These are phyloP conservation scores for Formica exsecta DNA, from an alignment of 1,140 invertebrate genomes.

Conservation along the genomic window DNA sequence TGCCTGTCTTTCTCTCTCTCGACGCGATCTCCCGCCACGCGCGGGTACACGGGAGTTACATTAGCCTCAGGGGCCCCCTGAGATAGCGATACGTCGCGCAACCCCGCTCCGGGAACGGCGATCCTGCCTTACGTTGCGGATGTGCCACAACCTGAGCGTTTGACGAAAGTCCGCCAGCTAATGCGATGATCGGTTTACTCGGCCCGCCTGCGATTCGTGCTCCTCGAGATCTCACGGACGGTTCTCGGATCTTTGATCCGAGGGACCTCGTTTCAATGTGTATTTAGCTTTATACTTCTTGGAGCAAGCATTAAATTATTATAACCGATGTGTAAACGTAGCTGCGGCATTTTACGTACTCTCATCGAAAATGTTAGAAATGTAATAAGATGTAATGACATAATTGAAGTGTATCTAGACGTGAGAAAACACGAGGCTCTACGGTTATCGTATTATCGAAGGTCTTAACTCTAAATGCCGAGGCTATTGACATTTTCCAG, in stretches of 20 bases:
- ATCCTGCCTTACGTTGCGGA: constrained; percentile 44
- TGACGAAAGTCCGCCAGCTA: constrained; percentile 50
- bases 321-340: constrained; percentile 3
- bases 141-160: constrained; percentile 27
- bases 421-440: not conserved
- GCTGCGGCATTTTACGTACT: not conserved
- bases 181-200: constrained; percentile 53
- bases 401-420: constrained; percentile 34
- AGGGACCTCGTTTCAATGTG: no score
- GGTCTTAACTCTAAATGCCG: constrained; percentile 56
- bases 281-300: not conserved
- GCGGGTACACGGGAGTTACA: constrained; percentile 71
- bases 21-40: constrained; percentile 50
- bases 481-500: constrained; percentile 59
- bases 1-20: constrained; percentile 35
- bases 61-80: constrained; percentile 55
- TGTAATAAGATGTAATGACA: constrained; percentile 32
- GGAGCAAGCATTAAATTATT: not conserved
- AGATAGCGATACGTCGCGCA: constrained; percentile 67
- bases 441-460: constrained; percentile 13
- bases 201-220: constrained; percentile 2
- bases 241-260: not conserved
- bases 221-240: constrained; percentile 12
- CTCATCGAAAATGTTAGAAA: constrained; percentile 13
- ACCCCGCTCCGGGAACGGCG: constrained; percentile 14